A percentile compares a stretch with the other conserved stretches of the same genome.
These are phyloP conservation scores for Chaetophractus vellerosus DNA, from an alignment of 2,797 vertebrate genomes.

Conservation along the genomic window DNA sequence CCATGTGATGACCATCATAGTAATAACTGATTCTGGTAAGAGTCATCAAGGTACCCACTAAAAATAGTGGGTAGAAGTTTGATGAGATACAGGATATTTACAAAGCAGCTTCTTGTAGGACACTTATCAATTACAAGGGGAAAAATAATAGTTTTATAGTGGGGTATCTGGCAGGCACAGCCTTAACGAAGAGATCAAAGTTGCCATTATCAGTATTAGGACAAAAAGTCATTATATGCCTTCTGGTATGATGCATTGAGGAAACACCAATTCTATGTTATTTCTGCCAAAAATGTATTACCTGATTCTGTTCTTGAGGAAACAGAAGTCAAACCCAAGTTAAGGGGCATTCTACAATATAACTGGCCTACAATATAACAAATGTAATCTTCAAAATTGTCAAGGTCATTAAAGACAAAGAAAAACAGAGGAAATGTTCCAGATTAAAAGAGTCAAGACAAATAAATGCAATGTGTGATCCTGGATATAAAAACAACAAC, in stretches of 20 bases:
- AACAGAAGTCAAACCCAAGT: too few species aligned
- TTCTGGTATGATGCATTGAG: too few species aligned
- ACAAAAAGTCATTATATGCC: too few species aligned
- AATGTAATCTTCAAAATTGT: too few species aligned
- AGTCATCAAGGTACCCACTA: neutral
- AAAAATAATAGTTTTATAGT: neutral
- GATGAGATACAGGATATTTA: slow-evolving; percentile 7
- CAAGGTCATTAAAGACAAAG: too few species aligned
- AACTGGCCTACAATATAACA: too few species aligned
- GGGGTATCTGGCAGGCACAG: neutral
- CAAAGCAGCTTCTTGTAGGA: neutral
- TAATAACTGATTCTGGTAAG: neutral
- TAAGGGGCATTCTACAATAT: too few species aligned
- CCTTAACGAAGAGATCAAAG: neutral
- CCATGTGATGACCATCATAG: neutral
- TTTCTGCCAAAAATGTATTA: too few species aligned
- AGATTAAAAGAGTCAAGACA: too few species aligned
- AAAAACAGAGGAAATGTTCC: too few species aligned
- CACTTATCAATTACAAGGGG: neutral
- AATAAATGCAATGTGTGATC: neutral
- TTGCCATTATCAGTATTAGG: neutral
- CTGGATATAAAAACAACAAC: neutral
- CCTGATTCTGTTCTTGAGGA: too few species aligned
- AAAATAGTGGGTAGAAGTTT: neutral
- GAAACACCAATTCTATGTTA: too few species aligned